Percentiles rank a stretch among this genome's conserved stretches.
Evolutionary conservation across 92 coral and sea anemone genomes (phyloP).

Genomic region (Paramuricea clavata): DNA sequence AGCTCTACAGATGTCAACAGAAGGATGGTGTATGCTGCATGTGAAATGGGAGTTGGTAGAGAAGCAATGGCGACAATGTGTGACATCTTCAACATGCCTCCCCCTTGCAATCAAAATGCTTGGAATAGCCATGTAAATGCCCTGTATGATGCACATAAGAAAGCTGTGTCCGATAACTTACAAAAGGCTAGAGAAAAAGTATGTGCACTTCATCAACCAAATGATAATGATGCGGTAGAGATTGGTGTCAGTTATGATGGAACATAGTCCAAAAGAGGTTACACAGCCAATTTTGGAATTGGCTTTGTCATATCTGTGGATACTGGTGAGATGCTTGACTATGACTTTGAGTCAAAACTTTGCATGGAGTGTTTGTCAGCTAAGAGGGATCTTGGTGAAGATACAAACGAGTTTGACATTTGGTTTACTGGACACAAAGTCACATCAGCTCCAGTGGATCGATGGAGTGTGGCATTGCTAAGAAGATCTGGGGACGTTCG

Average conservation of each 20-base stretch:
- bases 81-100: conserved; percentile 59
- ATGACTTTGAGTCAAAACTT: conserved; percentile 43
- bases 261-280: conserved; percentile 58
- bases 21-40: conserved; percentile 42
- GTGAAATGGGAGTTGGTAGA: conserved; percentile 52
- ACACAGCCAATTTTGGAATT: conserved; percentile 49
- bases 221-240: conserved; percentile 32
- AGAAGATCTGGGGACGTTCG: conserved; percentile 40
- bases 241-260: conserved; percentile 59
- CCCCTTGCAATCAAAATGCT: conserved; percentile 32
- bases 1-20: conserved; percentile 28
- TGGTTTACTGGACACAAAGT: conserved; percentile 20
- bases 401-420: conserved; percentile 19
- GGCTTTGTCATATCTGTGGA: conserved; percentile 55
- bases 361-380: conserved; percentile 17
- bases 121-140: conserved; percentile 50
- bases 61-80: conserved; percentile 53
- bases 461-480: conserved; percentile 44
- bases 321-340: conserved; percentile 50
- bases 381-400: conserved; percentile 22
- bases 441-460: conserved; percentile 46
- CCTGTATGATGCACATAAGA: conserved; percentile 47
- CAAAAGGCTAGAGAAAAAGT: conserved; percentile 35
- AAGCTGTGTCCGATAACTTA: conserved; percentile 18
- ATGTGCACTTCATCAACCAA: neutral